These are phyloP conservation scores for Leptopilina myrica DNA, from an alignment of 2,888 invertebrate species.

Conservation along the genomic window DNA sequence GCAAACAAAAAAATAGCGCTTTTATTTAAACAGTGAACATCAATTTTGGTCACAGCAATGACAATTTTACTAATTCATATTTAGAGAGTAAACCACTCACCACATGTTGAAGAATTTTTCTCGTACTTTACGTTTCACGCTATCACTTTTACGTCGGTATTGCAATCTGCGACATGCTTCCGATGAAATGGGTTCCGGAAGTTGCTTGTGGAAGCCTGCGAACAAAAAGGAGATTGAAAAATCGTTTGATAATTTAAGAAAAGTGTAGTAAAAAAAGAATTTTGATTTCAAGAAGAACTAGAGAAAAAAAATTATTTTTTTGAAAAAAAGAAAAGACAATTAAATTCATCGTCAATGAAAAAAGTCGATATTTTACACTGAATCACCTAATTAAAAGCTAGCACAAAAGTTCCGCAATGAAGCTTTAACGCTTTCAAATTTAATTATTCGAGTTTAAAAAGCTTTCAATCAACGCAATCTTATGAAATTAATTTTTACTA, in stretches of 20 bases:
- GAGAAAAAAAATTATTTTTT: slow-evolving; percentile 12
- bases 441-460: slow-evolving; percentile 2
- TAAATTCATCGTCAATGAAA: background rate
- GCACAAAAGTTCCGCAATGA: background rate
- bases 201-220: slow-evolving; percentile 81
- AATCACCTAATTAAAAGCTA: background rate
- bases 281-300: slow-evolving; percentile 48
- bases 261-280: slow-evolving; percentile 47
- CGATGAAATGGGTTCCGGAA: slow-evolving; percentile 80
- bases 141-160: slow-evolving; percentile 81
- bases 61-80: too few species aligned
- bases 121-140: slow-evolving; percentile 79
- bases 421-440: background rate
- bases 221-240: slow-evolving; percentile 48
- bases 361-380: background rate
- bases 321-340: background rate
- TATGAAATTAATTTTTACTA: background rate
- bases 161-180: slow-evolving; percentile 79
- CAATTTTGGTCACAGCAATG: too few species aligned
- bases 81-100: slow-evolving; percentile 73
- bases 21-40: too few species aligned
- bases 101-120: slow-evolving; percentile 81
- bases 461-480: slow-evolving; percentile 8
- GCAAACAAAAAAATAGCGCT: too few species aligned
- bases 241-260: slow-evolving; percentile 30